Evolutionary conservation across 2,888 invertebrate species (phyloP), one percentile per base, ranked within the genome.

Genomic region (Unio delphinus): DNA sequence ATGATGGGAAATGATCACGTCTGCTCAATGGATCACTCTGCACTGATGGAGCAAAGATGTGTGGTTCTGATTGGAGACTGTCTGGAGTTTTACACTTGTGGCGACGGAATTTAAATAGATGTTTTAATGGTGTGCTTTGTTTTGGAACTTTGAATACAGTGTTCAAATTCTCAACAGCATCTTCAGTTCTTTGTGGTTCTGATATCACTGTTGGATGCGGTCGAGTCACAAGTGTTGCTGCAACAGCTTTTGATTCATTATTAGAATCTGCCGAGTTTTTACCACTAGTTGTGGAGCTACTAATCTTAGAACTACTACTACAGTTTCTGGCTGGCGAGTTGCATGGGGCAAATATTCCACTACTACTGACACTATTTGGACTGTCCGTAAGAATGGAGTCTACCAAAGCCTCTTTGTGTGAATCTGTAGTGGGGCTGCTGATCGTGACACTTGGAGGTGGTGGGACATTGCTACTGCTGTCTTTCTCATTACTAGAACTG

Each of bases 321-420:
- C 67, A 59, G 61, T 76, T 74, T n/a, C 78, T 77, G 55, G 74
- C 78, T 30, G 80, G 80, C 8, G 85, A 85, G 75, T 86, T 86
- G 72, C 79, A 81, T 1, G 86, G 86, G 54, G 84, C 84, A 60
- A 81, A 83, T 5, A 86, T 81, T 34, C 86, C 86, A 75, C 84
- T 85, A 72, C 86, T 85, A 61, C 83, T 77, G 0, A 81, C 82
- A 73, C 84, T 86, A 70, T 81, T 79, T 8, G 86, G 85, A 72
- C 85, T 85, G 76, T 85, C 85, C 17, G 86, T 86, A 30, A 86
- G 79, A 54, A 85, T 82, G 2, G 85, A 84, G 74, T 86, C 85
- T 11, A 82, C 67, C n/a, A 82, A 69, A 60, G 76, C 78, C 71
- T 78, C 77, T 56, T 74, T 73, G 28, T 70, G 69, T 55, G 66